phyloP scores from a whole-genome alignment of 2,113 vertebrate species.

The Trematomus loennbergii region DNA sequence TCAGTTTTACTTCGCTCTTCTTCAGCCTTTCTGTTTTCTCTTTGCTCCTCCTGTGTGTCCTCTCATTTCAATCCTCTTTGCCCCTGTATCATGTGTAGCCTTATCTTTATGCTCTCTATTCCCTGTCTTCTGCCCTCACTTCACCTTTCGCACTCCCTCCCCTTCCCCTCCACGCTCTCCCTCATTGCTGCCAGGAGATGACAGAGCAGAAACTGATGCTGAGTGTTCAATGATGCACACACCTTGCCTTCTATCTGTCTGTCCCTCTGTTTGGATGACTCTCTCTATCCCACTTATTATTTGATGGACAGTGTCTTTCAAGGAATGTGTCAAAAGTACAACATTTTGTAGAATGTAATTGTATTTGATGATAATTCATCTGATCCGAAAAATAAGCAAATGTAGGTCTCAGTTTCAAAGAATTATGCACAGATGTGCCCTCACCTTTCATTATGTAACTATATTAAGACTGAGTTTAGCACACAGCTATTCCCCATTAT shows the following conservation, averaged over 20 bases:
- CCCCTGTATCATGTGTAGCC: background rate
- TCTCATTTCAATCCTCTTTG: conserved; percentile 2
- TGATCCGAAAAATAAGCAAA: conserved; percentile 1
- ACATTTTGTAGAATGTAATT: background rate
- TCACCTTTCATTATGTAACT: background rate
- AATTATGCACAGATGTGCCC: background rate
- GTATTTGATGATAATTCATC: background rate
- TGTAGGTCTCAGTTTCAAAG: background rate
- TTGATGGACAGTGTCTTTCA: conserved; percentile 7
- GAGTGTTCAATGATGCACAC: conserved; percentile 52
- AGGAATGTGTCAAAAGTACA: background rate
- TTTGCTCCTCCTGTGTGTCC: background rate
- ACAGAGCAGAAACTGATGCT: conserved; percentile 53
- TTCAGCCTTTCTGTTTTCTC: background rate
- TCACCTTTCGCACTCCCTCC: background rate
- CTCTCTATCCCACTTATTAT: background rate
- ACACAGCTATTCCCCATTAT: background rate
- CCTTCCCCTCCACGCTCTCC: conserved; percentile 3
- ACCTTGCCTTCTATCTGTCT: conserved; percentile 17
- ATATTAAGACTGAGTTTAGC: background rate
- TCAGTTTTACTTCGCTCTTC: background rate
- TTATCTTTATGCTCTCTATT: background rate
- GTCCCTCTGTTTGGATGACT: conserved; percentile 1
- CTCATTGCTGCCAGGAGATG: conserved; percentile 40
- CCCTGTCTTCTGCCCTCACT: background rate